Evolutionary conservation across 30 jellyfish, hydroid and myxozoan species (phyloP).

Genomic region (Hydractinia echinata): DNA sequence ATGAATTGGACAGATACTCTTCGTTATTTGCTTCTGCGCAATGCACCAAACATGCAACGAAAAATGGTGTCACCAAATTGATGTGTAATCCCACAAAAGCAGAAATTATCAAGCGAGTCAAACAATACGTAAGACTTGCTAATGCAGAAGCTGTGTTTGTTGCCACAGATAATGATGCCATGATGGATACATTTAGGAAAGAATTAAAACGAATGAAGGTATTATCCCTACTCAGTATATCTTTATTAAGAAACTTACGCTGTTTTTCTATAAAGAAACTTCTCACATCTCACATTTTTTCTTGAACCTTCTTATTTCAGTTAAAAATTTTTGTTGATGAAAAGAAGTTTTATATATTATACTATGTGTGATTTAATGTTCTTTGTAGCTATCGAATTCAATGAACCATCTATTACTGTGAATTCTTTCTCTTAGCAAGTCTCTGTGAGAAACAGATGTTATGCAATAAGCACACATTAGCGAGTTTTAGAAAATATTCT

Average conservation of each 20-base stretch:
- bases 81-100: conserved; percentile 90
- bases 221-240: background rate
- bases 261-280: too few relatives aligned
- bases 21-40: conserved; percentile 83
- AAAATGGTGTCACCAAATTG: conserved; percentile 50
- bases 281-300: too few relatives aligned
- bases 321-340: background rate
- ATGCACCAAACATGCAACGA: conserved; percentile 42
- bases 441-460: too few relatives aligned
- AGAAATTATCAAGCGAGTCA: conserved; percentile 51
- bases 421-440: too few relatives aligned
- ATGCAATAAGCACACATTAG: too few relatives aligned
- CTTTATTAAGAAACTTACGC: too few relatives aligned
- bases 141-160: conserved; percentile 56
- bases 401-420: too few relatives aligned
- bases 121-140: conserved; percentile 37
- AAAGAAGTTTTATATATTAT: background rate
- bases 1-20: conserved; percentile 49
- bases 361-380: background rate
- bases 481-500: too few relatives aligned
- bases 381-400: background rate
- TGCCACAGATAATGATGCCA: conserved; percentile 89
- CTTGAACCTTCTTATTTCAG: too few relatives aligned
- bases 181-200: conserved; percentile 55
- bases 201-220: conserved; percentile 47